Evolutionary conservation across 2,797 vertebrate species (phyloP).

Genomic region (Coilia nasus): DNA sequence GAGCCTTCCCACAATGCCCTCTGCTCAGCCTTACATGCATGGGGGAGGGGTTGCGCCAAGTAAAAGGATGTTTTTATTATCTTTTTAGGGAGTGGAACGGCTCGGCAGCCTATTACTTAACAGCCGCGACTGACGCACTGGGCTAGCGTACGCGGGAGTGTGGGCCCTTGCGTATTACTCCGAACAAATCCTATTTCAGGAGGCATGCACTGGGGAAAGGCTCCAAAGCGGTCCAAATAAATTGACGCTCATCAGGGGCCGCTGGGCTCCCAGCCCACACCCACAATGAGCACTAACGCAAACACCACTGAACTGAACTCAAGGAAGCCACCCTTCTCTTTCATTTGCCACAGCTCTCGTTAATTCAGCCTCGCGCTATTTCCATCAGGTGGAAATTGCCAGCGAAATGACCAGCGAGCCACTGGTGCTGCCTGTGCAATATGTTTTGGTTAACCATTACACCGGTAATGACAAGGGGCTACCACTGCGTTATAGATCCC

Average conservation of each 20-base stretch:
- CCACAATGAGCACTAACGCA: neutral
- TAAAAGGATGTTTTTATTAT: constrained; percentile 29
- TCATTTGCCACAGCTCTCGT: neutral
- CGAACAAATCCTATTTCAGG: neutral
- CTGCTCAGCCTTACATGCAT: neutral
- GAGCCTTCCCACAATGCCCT: constrained; percentile 29
- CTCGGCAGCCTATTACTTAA: constrained; percentile 14
- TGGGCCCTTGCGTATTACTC: neutral
- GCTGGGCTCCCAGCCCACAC: neutral
- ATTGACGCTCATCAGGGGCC: neutral
- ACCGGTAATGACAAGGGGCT: constrained; percentile 15
- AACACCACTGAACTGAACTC: neutral
- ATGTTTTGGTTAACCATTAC: constrained; percentile 1
- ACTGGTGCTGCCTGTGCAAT: neutral
- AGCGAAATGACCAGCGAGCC: neutral
- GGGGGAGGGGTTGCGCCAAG: neutral
- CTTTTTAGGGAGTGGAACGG: constrained; percentile 15
- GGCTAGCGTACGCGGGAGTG: neutral
- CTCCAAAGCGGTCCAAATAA: constrained; percentile 6
- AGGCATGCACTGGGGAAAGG: neutral
- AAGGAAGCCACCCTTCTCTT: neutral
- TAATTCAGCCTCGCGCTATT: constrained; percentile 19
- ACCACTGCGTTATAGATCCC: constrained; percentile 28
- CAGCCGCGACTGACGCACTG: neutral
- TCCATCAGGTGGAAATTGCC: neutral